These are phyloP conservation scores for Zaprionus camerounensis DNA, from an alignment of 1,140 invertebrate species.

Conservation along the genomic window DNA sequence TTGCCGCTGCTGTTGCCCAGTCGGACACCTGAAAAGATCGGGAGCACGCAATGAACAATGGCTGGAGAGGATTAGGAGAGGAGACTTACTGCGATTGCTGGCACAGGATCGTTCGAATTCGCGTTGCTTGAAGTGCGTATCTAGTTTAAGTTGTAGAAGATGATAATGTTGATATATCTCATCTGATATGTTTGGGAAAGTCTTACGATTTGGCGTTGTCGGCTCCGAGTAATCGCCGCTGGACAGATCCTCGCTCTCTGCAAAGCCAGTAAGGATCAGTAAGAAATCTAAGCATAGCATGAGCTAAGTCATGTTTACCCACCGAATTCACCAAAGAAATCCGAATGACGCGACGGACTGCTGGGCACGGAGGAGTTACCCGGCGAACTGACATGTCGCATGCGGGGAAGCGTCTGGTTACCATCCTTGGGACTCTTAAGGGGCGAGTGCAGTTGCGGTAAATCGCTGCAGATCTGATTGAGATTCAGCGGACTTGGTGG, in stretches of 20 bases:
- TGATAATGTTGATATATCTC: constrained; percentile 87
- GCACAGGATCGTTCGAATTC: constrained; percentile 87
- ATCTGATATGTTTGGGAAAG: constrained; percentile 77
- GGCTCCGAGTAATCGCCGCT: constrained; percentile 83
- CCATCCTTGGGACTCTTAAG: constrained; percentile 77
- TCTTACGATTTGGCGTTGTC: constrained; percentile 75
- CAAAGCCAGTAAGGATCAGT: neutral
- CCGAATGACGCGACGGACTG: constrained; percentile 87
- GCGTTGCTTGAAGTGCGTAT: constrained; percentile 89
- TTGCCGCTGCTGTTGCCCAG: constrained; percentile 60
- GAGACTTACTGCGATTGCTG: constrained; percentile 63
- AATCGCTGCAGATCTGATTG: constrained; percentile 76
- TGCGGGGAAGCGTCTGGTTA: constrained; percentile 50
- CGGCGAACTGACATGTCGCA: constrained; percentile 66
- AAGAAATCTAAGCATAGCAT: neutral
- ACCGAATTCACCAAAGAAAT: constrained; percentile 85
- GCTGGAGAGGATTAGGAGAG: neutral
- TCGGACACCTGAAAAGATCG: constrained; percentile 44
- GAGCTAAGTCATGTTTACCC: constrained; percentile 12
- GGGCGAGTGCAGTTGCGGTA: constrained; percentile 72
- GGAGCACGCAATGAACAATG: neutral
- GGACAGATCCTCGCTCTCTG: constrained; percentile 83
- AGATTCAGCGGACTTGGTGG: constrained; percentile 79
- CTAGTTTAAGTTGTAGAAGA: constrained; percentile 88
- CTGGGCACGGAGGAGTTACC: constrained; percentile 87